These are phyloP conservation scores for Ursus arctos DNA, from an alignment of 2,113 vertebrate genomes.

Conservation along the genomic window DNA sequence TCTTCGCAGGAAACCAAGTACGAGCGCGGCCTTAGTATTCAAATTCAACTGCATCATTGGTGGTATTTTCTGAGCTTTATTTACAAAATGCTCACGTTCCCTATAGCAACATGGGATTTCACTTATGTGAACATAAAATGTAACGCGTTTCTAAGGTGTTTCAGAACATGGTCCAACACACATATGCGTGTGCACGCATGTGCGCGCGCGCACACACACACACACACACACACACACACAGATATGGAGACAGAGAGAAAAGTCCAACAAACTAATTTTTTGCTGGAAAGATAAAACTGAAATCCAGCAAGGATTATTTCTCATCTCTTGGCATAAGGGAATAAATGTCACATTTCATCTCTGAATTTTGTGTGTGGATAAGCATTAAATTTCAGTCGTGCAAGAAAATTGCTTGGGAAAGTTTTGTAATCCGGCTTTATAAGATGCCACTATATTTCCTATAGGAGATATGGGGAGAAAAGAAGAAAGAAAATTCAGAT, in stretches of 20 bases:
- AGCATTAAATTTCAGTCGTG: not conserved
- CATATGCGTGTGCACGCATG: not conserved
- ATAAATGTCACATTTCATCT: constrained; percentile 19
- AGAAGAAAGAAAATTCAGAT: not conserved
- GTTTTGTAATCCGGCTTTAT: constrained; percentile 7
- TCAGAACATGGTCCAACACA: not conserved
- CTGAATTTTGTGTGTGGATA: constrained; percentile 36
- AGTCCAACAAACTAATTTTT: not conserved
- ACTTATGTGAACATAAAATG: not conserved
- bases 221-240: not conserved
- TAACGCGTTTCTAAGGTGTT: not conserved
- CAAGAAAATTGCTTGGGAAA: constrained; percentile 15
- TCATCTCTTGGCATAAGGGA: not conserved
- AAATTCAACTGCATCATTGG: not conserved
- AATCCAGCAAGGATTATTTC: constrained; percentile 16
- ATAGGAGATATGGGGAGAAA: not conserved
- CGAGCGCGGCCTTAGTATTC: not conserved
- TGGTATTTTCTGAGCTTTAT: not conserved
- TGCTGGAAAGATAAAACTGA: not conserved
- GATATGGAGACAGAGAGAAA: not conserved
- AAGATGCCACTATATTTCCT: constrained; percentile 32
- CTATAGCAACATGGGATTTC: not conserved
- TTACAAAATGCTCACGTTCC: constrained; percentile 2
- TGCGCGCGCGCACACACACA: too few relatives aligned
- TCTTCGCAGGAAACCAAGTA: not conserved